Evolutionary conservation across 2,888 invertebrate genomes (phyloP), one percentile per base, ranked within the genome.

Genomic region (Thumatha senex): DNA sequence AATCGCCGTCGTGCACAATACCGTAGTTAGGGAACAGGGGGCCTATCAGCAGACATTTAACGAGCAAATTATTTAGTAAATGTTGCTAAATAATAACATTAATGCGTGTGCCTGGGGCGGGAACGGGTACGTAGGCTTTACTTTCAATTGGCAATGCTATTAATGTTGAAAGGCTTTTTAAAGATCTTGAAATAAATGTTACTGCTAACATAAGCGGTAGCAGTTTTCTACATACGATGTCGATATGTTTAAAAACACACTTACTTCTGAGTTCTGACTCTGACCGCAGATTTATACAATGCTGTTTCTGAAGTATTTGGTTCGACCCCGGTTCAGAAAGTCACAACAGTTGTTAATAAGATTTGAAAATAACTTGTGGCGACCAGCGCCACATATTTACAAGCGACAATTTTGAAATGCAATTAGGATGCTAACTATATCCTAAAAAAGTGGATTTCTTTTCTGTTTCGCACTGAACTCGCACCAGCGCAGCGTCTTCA

Each of bases 1-100:
- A 80, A 78, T 76, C 79, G 76, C 54, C 62, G 63, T 46, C 62
- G 63, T 46, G 74, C 82, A 89, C 90, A 90, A 90, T 89, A 82
- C 86, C 75, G 81, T 89, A 89, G 89, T 89, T 89, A 89, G 84
- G 78, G 79, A 67, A 58, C 63, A 78, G n/a, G 77, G 81, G 71
- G 75, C 76, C 76, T 80, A 87, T 86, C 85, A 80, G 81, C 80
- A 64, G 85, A 77, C 86, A 87, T 89, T 90, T 90, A 90, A 89
- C 90, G 86, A 90, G 84, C 84, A 84, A 89, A 89, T 90, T 89
- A 91, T 90, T 90, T 89, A 86, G 85, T 91, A 89, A 91, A 90
- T 89, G 90, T 89, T 89, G 87, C 83, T 88, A 90, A 90, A 89
- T 91, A 89, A 90, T 89, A 88, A 89, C 84, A 88, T 89, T 86